Evolutionary conservation across 2,888 invertebrate species (phyloP).

Genomic region (Mactromeris polynyma): DNA sequence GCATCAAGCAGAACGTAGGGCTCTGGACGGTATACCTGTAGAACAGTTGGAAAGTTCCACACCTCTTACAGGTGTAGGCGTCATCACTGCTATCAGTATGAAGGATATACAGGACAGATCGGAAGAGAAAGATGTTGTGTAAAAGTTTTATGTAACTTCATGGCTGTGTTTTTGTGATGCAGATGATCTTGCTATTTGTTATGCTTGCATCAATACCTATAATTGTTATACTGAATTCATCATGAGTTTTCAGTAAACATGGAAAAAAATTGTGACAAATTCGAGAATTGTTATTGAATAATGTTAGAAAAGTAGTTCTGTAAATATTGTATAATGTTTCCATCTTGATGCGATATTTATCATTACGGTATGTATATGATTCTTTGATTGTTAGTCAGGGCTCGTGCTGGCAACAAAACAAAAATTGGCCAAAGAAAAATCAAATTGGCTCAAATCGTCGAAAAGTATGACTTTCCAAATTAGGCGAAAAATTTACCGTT

Average conservation of each 20-base stretch:
- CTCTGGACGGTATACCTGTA: slow-evolving; percentile 52
- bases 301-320: not conserved
- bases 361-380: not conserved
- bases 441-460: too few relatives aligned
- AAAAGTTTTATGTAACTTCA: not conserved
- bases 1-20: slow-evolving; percentile 70
- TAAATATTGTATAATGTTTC: not conserved
- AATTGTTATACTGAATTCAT: not conserved
- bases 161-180: not conserved
- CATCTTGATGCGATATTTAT: not conserved
- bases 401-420: too few relatives aligned
- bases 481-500: too few relatives aligned
- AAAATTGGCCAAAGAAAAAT: too few relatives aligned
- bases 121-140: not conserved
- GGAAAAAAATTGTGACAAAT: too few relatives aligned
- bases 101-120: not conserved
- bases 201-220: not conserved
- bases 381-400: too few relatives aligned
- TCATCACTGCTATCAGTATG: slow-evolving; percentile 25
- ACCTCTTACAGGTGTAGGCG: slow-evolving; percentile 66
- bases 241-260: not conserved
- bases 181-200: not conserved
- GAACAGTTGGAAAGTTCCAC: slow-evolving; percentile 74
- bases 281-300: not conserved
- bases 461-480: too few relatives aligned